Evolutionary conservation across 2,797 vertebrate genomes (phyloP).

Genomic region (Steatocranus sp.): DNA sequence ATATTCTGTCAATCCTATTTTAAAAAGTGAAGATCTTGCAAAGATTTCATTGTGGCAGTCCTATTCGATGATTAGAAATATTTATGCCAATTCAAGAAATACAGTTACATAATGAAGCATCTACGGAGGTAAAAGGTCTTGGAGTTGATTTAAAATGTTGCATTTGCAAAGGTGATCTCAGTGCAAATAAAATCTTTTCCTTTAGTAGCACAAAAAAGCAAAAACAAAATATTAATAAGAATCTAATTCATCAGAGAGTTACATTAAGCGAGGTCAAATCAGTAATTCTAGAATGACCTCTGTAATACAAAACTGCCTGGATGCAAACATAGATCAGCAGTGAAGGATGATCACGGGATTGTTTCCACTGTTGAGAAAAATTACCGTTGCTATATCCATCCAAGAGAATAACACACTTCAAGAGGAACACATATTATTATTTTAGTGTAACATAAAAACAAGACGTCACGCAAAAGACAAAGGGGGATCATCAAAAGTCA

Average conservation of each 20-base stretch:
- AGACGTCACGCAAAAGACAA: neutral
- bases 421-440: neutral
- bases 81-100: neutral
- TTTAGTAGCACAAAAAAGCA: neutral
- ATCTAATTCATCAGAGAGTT: neutral
- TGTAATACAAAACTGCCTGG: neutral
- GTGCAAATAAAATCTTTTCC: fast-evolving
- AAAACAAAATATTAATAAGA: neutral
- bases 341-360: neutral
- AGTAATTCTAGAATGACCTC: neutral
- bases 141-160: neutral
- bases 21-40: neutral
- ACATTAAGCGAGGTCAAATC: neutral
- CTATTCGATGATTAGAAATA: neutral
- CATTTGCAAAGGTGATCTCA: neutral
- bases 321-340: neutral
- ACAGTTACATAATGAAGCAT: neutral
- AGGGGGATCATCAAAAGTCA: neutral
- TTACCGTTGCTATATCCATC: fast-evolving
- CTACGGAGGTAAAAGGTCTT: neutral
- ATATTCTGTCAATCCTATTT: neutral
- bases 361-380: neutral
- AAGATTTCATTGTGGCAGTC: neutral
- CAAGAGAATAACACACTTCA: neutral
- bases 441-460: neutral